Percentiles rank a stretch among this genome's conserved stretches.
These are phyloP conservation scores for Urechis unicinctus DNA, from an alignment of 2,888 invertebrate genomes.

Conservation along the genomic window DNA sequence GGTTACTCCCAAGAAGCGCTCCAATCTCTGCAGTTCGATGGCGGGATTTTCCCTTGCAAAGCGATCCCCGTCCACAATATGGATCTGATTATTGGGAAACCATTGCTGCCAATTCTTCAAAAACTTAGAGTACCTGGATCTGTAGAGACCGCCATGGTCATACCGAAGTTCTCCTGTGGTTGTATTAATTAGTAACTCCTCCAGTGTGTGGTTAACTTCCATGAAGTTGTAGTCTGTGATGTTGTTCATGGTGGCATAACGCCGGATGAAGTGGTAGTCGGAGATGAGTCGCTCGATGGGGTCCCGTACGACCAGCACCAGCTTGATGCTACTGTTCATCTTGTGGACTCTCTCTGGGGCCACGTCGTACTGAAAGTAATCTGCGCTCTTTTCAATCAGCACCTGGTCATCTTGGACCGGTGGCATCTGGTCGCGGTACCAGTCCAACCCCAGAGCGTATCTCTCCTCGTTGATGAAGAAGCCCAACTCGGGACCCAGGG, in stretches of 20 bases:
- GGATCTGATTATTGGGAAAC: slow-evolving; percentile 83
- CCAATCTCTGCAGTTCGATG: neutral
- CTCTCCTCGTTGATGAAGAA: slow-evolving; percentile 61
- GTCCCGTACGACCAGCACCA: slow-evolving; percentile 88
- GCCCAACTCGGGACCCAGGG: slow-evolving; percentile 92
- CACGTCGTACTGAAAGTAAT: slow-evolving; percentile 94
- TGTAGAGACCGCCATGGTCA: neutral
- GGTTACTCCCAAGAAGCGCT: neutral
- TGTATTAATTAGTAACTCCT: neutral
- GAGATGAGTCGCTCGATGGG: slow-evolving; percentile 93
- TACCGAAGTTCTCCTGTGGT: neutral
- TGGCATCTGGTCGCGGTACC: slow-evolving; percentile 68
- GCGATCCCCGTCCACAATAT: slow-evolving; percentile 70
- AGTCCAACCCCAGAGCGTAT: neutral
- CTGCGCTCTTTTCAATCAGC: slow-evolving; percentile 95
- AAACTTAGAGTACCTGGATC: slow-evolving; percentile 58
- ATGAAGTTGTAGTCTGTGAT: neutral
- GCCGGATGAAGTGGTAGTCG: slow-evolving; percentile 63
- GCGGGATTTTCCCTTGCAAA: slow-evolving; percentile 26
- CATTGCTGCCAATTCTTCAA: slow-evolving; percentile 85
- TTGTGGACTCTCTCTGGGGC: slow-evolving; percentile 88
- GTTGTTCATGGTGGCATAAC: neutral
- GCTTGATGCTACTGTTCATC: slow-evolving; percentile 83
- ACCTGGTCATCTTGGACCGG: slow-evolving; percentile 84
- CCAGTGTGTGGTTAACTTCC: neutral